These are phyloP conservation scores for Callinectes sapidus DNA, from an alignment of 2,888 invertebrate genomes.

Conservation along the genomic window DNA sequence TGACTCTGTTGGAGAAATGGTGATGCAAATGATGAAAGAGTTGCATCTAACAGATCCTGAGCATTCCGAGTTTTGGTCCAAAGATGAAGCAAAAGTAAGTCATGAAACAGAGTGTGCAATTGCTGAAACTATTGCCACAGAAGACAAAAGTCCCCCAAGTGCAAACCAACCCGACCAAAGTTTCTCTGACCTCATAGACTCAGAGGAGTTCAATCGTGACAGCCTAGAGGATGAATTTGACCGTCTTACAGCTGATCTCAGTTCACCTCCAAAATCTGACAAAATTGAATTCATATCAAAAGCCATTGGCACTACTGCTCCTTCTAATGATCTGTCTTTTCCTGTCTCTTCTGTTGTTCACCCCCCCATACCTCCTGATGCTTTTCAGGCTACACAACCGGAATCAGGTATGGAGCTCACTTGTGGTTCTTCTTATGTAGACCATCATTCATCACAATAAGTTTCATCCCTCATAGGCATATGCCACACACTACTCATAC, in stretches of 20 bases:
- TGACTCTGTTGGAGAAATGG: constrained; percentile 56
- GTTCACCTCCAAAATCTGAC: constrained; percentile 52
- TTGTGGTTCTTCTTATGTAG: constrained; percentile 67
- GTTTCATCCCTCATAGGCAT: constrained; percentile 34
- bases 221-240: constrained; percentile 72
- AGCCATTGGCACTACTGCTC: constrained; percentile 37
- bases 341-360: constrained; percentile 63
- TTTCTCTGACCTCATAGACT: constrained; percentile 70
- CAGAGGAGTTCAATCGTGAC: constrained; percentile 71
- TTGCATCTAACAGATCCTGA: constrained; percentile 50
- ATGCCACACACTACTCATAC: not conserved
- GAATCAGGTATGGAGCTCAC: constrained; percentile 72
- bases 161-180: constrained; percentile 59
- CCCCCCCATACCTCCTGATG: constrained; percentile 67
- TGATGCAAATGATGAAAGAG: constrained; percentile 57
- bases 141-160: constrained; percentile 68
- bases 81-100: constrained; percentile 45
- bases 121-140: constrained; percentile 57
- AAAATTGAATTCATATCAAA: constrained; percentile 40
- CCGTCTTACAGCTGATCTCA: constrained; percentile 66
- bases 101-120: constrained; percentile 59
- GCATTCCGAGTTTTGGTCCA: constrained; percentile 45
- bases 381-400: constrained; percentile 67
- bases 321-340: constrained; percentile 52
- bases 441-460: constrained; percentile 55